Evolutionary conservation across 2,113 vertebrate genomes (phyloP).

Genomic region (Leptodactylus fuscus): DNA sequence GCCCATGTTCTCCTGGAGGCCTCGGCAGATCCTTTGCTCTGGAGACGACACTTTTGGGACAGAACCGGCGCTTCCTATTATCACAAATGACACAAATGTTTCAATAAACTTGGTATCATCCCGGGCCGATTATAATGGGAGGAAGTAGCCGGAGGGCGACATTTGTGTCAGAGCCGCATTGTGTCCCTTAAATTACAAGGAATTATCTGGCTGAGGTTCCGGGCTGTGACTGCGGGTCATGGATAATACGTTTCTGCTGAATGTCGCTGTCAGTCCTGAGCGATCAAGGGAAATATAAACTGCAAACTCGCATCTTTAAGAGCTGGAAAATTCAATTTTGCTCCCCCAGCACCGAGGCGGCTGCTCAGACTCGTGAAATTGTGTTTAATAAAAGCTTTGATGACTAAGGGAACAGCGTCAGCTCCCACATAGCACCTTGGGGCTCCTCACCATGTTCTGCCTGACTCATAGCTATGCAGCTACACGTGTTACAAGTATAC

Average conservation of each 20-base stretch:
- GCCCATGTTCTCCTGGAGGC: neutral
- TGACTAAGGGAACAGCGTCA: neutral
- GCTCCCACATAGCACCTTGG: constrained; percentile 1
- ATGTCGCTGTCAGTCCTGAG: neutral
- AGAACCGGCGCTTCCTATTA: neutral
- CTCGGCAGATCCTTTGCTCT: neutral
- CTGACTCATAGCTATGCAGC: neutral
- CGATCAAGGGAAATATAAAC: constrained; percentile 11
- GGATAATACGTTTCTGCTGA: neutral
- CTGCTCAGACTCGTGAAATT: neutral
- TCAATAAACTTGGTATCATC: neutral
- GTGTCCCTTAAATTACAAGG: neutral
- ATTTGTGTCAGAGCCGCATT: accelerated
- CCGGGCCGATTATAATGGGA: neutral
- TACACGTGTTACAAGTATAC: neutral
- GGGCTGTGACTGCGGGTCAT: neutral
- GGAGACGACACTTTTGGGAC: constrained; percentile 13
- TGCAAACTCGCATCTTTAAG: constrained; percentile 3
- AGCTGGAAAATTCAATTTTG: constrained; percentile 31
- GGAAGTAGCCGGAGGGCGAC: neutral
- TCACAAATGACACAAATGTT: constrained; percentile 24
- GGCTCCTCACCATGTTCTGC: neutral
- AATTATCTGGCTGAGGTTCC: neutral
- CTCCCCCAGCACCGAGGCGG: neutral
- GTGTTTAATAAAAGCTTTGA: constrained; percentile 6